These are phyloP conservation scores for Sinohyriopsis cumingii DNA, from an alignment of 2,888 invertebrate species.

Conservation along the genomic window DNA sequence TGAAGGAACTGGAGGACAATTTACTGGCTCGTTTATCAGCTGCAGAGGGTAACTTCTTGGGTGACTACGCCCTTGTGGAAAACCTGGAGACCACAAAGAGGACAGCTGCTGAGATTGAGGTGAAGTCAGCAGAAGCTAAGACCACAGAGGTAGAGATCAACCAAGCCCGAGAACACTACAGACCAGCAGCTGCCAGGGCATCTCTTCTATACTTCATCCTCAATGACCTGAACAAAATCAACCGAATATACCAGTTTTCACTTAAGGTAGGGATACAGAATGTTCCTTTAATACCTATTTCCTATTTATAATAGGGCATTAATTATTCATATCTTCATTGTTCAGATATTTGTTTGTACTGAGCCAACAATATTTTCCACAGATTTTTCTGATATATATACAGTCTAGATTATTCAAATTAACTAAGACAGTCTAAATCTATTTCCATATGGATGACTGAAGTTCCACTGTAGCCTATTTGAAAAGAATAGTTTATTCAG, in stretches of 20 bases:
- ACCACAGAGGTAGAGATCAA: conserved; percentile 94
- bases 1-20: conserved; percentile 94
- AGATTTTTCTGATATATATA: too few relatives aligned
- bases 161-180: conserved; percentile 91
- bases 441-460: too few relatives aligned
- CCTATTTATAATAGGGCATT: too few relatives aligned
- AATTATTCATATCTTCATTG: too few relatives aligned
- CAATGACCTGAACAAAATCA: conserved; percentile 95
- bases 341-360: too few relatives aligned
- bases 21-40: conserved; percentile 90
- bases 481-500: too few relatives aligned
- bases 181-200: conserved; percentile 92
- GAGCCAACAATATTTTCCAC: too few relatives aligned
- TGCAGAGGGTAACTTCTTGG: conserved; percentile 93
- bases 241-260: conserved; percentile 97
- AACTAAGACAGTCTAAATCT: too few relatives aligned
- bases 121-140: conserved; percentile 91
- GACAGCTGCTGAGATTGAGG: conserved; percentile 96
- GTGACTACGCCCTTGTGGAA: conserved; percentile 94
- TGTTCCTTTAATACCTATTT: too few relatives aligned
- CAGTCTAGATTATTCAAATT: too few relatives aligned
- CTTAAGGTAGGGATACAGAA: conserved; percentile 80
- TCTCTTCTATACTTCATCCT: conserved; percentile 95
- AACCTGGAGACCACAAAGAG: conserved; percentile 96
- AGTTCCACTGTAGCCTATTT: too few relatives aligned